These are phyloP conservation scores for Hyperoodon ampullatus DNA, from an alignment of 2,113 vertebrate genomes.

Conservation along the genomic window DNA sequence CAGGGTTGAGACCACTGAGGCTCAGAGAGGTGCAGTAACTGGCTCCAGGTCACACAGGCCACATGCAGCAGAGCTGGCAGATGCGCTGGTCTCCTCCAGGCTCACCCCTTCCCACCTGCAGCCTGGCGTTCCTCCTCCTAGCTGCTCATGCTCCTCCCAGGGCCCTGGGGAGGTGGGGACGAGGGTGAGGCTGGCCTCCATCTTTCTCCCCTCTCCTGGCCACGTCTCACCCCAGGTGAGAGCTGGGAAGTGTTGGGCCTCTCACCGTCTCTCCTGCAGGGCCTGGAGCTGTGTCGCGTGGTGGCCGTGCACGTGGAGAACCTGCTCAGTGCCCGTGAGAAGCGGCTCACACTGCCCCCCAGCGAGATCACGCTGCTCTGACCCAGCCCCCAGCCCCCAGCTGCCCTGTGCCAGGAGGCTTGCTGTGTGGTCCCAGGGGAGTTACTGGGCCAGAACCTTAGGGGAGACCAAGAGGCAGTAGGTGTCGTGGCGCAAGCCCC, in stretches of 20 bases:
- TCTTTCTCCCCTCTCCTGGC: neutral
- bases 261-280: slow-evolving; percentile 81
- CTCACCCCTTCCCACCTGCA: neutral
- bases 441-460: neutral
- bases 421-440: neutral
- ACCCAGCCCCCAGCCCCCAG: slow-evolving; percentile 23
- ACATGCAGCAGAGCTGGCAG: neutral
- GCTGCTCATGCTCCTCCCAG: neutral
- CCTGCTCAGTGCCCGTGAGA: slow-evolving; percentile 92
- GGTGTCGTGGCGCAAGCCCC: neutral
- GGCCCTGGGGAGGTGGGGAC: neutral
- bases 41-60: neutral
- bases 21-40: neutral
- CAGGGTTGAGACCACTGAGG: neutral
- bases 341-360: slow-evolving; percentile 95
- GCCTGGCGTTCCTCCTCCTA: neutral
- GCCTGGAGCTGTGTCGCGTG: slow-evolving; percentile 95
- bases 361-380: slow-evolving; percentile 97
- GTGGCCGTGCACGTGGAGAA: slow-evolving; percentile 95
- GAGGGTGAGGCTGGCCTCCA: neutral
- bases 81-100: neutral
- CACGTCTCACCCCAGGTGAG: neutral
- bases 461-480: neutral
- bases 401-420: neutral
- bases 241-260: too few relatives aligned